phyloP scores from a whole-genome alignment of 2,797 vertebrate genomes.

The Melanotaenia trifasciata region DNA sequence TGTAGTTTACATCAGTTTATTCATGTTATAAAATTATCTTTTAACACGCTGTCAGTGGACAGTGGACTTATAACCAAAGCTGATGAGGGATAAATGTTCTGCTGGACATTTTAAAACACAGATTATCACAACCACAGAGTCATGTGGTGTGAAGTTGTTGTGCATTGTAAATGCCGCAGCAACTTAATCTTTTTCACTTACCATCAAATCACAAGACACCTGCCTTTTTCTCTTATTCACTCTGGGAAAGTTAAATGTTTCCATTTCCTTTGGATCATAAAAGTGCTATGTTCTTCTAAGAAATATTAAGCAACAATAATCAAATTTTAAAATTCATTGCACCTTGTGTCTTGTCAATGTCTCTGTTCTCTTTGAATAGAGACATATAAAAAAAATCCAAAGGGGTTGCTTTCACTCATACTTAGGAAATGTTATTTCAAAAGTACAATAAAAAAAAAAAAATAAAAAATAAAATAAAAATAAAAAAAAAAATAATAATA shows the following conservation, averaged over 20 bases:
- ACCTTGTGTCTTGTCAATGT: neutral
- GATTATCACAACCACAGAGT: slow-evolving; percentile 55
- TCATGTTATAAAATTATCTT: slow-evolving; percentile 10
- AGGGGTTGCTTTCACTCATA: no score
- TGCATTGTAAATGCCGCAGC: slow-evolving; percentile 44
- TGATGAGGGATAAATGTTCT: slow-evolving; percentile 45
- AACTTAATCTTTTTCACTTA: slow-evolving; percentile 39
- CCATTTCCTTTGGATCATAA: slow-evolving; percentile 52
- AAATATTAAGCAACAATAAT: slow-evolving; percentile 45
- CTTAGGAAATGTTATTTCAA: no score
- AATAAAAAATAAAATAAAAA: no score
- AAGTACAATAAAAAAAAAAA: no score
- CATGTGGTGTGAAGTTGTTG: slow-evolving; percentile 65
- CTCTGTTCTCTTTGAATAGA: neutral
- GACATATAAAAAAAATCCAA: no score
- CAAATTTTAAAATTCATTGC: slow-evolving; percentile 29
- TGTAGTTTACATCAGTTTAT: slow-evolving; percentile 2
- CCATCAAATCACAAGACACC: slow-evolving; percentile 44
- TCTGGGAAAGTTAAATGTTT: slow-evolving; percentile 42
- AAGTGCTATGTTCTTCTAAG: slow-evolving; percentile 43
- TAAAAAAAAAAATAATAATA: no score
- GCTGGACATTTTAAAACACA: slow-evolving; percentile 52
- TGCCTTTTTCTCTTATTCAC: slow-evolving; percentile 25
- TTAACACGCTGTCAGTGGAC: slow-evolving; percentile 19
- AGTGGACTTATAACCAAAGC: slow-evolving; percentile 24